Base-by-base conservation (phyloP, 2,113 vertebrate species). In the Hyperopisus bebe region DNA sequence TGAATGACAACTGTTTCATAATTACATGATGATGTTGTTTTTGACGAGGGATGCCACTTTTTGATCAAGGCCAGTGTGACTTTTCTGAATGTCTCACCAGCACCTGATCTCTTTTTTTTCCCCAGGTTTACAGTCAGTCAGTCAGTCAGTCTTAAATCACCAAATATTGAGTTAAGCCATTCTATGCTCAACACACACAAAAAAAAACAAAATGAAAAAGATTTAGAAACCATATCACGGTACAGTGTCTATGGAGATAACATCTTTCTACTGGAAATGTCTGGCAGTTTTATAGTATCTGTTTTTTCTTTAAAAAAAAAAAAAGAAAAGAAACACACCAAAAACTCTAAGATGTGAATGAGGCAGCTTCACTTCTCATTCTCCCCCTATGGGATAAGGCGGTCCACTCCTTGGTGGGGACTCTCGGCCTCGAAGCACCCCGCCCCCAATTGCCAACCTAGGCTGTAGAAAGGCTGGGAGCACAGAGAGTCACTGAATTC, bases 361-460 rank as follows among this genome's bases (percentile, higher is more conserved):
- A 93, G 95, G 96, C 94, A 95, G 96, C 95, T 93, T 95, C 62
- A 31, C 50, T 94, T 94, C 87, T 95, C 95, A 94, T 93, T n/a
- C 27, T 91, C 89, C 88, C 90, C 91, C 85, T 91, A 92, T 87
- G 94, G 92, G 93, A 91, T 94, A 95, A 92, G 90, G 95, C 95
- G 94, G 95, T 95, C 94, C 93, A 95, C 94, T 95, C 94, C 95
- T 90, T 84, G 13, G 58, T 13, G 93, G 94, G 92, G 88, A 92
- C 91, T 91, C 92, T 86, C 90, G 44, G 8, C 88, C 82, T 88
- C 77, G 50, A 51, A 53, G 31, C 31, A 35, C 27, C 85, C 85
- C 13, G 5, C n/a, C 50, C 85, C 48, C 50, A 80, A 80, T 42
- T 42, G 35, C 74, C 74, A 42, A 42, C 35, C 35, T 39, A 80